Evolutionary conservation across 2,888 invertebrate genomes (phyloP).

Genomic region (Parnassius apollo): DNA sequence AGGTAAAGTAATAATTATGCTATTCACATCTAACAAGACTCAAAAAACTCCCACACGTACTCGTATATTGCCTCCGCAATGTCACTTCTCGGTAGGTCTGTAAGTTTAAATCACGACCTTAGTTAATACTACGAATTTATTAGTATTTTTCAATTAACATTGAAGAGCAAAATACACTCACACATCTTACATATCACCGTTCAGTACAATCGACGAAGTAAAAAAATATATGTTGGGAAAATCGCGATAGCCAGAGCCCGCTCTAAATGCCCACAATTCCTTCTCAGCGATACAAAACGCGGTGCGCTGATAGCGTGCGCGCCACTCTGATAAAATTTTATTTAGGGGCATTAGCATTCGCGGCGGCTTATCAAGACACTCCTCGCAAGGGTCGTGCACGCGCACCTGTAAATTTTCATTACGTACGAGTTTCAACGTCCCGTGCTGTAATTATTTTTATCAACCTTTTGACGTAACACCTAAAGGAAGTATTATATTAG

Average conservation of each 20-base stretch:
- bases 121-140: too few species aligned
- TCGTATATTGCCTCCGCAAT: slow-evolving; percentile 35
- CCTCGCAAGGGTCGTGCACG: slow-evolving; percentile 45
- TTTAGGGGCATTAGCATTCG: slow-evolving; percentile 65
- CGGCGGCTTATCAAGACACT: slow-evolving; percentile 55
- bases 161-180: neutral
- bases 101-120: slow-evolving; percentile 30
- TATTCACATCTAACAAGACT: neutral
- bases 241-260: slow-evolving; percentile 32
- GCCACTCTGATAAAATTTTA: slow-evolving; percentile 63
- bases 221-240: slow-evolving; percentile 27
- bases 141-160: too few species aligned
- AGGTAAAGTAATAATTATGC: neutral
- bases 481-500: slow-evolving; percentile 6
- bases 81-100: slow-evolving; percentile 33
- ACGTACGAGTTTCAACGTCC: slow-evolving; percentile 27
- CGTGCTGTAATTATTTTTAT: slow-evolving; percentile 25
- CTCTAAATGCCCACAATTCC: slow-evolving; percentile 43
- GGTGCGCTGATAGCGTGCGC: slow-evolving; percentile 47
- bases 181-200: neutral
- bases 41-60: slow-evolving; percentile 35
- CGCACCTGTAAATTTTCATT: slow-evolving; percentile 46
- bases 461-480: slow-evolving; percentile 11
- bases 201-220: neutral
- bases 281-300: slow-evolving; percentile 44